Percentiles rank a stretch among this genome's conserved stretches.
Evolutionary conservation across 2,888 invertebrate species (phyloP).

Genomic region (Diaphora mendica): DNA sequence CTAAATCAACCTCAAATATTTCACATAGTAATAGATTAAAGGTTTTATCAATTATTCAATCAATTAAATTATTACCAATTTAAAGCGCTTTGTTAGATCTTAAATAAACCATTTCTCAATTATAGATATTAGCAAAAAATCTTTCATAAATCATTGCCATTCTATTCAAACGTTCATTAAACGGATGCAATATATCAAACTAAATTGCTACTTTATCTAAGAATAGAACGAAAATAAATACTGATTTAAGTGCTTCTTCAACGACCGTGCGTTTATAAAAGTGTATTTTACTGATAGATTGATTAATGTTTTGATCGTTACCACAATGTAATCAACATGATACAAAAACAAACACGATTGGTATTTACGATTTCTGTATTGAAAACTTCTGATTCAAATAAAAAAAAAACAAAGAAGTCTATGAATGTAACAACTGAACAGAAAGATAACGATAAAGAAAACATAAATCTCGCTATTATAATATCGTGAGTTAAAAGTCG

Average conservation of each 20-base stretch:
- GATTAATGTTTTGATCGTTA: slow-evolving; percentile 3
- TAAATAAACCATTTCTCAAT: background rate
- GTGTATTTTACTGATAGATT: background rate
- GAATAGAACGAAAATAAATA: slow-evolving; percentile 3
- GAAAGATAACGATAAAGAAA: background rate
- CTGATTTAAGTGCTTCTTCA: slow-evolving; percentile 6
- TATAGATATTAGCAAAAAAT: background rate
- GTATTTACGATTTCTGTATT: background rate
- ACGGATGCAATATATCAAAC: background rate
- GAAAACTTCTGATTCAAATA: background rate
- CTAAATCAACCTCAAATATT: background rate
- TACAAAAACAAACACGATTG: background rate
- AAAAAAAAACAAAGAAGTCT: background rate
- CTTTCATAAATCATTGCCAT: background rate
- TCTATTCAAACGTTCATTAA: background rate
- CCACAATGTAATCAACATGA: background rate
- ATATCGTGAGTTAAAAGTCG: background rate
- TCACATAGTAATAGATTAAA: background rate
- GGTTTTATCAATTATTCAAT: too few relatives aligned
- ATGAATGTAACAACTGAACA: background rate
- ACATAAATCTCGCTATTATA: background rate
- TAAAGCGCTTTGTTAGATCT: background rate
- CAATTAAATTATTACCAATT: background rate
- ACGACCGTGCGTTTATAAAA: slow-evolving; percentile 2
- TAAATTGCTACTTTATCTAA: background rate